Percentiles rank a stretch among this genome's conserved stretches.
These are phyloP conservation scores for Cyclopterus lumpus DNA, from an alignment of 2,797 vertebrate genomes.

Conservation along the genomic window DNA sequence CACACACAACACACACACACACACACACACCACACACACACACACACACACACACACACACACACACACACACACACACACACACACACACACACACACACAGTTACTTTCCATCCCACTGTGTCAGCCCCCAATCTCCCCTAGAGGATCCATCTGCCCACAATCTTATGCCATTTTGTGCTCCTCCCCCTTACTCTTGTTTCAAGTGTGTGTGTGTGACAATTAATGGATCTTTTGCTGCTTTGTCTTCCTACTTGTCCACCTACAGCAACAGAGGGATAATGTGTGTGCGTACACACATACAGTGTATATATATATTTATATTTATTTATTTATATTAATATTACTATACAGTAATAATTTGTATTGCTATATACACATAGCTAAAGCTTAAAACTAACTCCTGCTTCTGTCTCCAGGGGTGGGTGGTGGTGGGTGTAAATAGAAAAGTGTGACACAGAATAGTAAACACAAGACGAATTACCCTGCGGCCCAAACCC, in stretches of 20 bases:
- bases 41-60: slow-evolving; percentile 23
- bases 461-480: slow-evolving; percentile 47
- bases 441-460: slow-evolving; percentile 38
- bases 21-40: slow-evolving; percentile 22
- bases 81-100: slow-evolving; percentile 20
- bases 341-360: neutral
- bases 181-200: slow-evolving; percentile 38
- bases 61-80: slow-evolving; percentile 23
- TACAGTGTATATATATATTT: slow-evolving; percentile 10
- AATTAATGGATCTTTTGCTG: slow-evolving; percentile 52
- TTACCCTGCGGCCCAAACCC: slow-evolving; percentile 22
- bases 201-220: slow-evolving; percentile 29
- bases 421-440: slow-evolving; percentile 41
- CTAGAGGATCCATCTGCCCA: slow-evolving; percentile 72
- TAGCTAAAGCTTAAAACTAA: slow-evolving; percentile 36
- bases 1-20: slow-evolving; percentile 34
- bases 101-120: slow-evolving; percentile 42
- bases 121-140: slow-evolving; percentile 60
- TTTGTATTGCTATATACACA: neutral
- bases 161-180: slow-evolving; percentile 49
- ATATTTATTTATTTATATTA: slow-evolving; percentile 6
- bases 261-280: slow-evolving; percentile 53
- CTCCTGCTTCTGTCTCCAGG: slow-evolving; percentile 37
- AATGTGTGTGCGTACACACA: slow-evolving; percentile 15
- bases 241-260: slow-evolving; percentile 67